A percentile compares a stretch with the other conserved stretches of the same genome.
These are phyloP conservation scores for Melanerpes aurifrons DNA, from an alignment of 2,113 vertebrate genomes.

Conservation along the genomic window DNA sequence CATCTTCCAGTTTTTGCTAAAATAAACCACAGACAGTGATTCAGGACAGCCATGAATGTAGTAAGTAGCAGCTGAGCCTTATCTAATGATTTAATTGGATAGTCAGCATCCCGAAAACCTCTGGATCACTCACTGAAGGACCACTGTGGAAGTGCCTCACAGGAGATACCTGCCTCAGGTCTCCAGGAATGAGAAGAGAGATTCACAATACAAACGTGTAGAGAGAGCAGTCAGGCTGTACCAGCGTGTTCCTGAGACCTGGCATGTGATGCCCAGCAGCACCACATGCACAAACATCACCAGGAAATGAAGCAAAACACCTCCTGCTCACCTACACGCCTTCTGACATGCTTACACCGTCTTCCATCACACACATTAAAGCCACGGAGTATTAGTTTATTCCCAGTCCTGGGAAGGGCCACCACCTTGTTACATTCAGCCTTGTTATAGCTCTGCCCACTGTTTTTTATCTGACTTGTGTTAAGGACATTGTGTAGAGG, in stretches of 20 bases:
- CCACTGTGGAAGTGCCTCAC: neutral
- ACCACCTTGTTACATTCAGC: neutral
- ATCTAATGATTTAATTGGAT: neutral
- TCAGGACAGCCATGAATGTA: neutral
- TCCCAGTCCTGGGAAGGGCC: neutral
- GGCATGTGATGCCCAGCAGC: neutral
- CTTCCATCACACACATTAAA: neutral
- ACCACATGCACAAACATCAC: neutral
- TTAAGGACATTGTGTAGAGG: neutral
- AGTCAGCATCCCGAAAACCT: neutral
- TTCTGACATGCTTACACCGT: neutral
- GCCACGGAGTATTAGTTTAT: neutral
- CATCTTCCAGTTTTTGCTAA: neutral
- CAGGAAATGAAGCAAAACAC: rapidly evolving
- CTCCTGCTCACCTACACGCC: rapidly evolving
- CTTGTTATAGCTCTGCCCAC: neutral
- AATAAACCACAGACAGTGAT: neutral
- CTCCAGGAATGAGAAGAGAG: neutral
- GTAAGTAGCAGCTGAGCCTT: neutral
- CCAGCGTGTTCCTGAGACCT: neutral
- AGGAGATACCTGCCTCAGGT: neutral
- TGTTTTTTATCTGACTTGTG: neutral
- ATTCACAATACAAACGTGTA: neutral
- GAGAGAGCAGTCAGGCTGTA: neutral
- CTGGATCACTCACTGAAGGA: neutral